A percentile compares a stretch with the other conserved stretches of the same genome.
These are phyloP conservation scores for Nasonia oneida DNA, from an alignment of 2,888 invertebrate genomes.

Conservation along the genomic window DNA sequence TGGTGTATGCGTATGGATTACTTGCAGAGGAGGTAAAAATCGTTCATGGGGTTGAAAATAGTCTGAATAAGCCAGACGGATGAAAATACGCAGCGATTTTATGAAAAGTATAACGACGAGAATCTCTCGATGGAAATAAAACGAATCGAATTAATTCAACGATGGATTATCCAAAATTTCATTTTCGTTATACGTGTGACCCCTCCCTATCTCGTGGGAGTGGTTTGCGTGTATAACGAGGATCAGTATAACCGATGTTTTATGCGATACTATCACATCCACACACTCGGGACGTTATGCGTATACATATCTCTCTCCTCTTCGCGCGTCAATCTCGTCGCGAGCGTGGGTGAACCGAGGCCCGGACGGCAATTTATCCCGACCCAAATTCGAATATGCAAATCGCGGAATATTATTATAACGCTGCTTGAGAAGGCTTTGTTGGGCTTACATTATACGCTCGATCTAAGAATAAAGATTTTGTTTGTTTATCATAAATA, in stretches of 20 bases:
- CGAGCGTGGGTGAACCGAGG: not conserved
- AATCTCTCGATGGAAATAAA: too few relatives aligned
- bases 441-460: conserved; percentile 39
- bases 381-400: conserved; percentile 57
- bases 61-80: too few relatives aligned
- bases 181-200: too few relatives aligned
- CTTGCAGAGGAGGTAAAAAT: not conserved
- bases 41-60: not conserved
- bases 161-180: not conserved
- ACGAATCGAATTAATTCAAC: not conserved
- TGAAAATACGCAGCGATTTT: too few relatives aligned
- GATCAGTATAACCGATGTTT: conserved; percentile 34
- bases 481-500: conserved; percentile 55
- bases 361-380: conserved; percentile 35
- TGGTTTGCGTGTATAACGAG: conserved; percentile 25
- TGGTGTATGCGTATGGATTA: too few relatives aligned
- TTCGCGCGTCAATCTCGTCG: not conserved
- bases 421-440: conserved; percentile 27
- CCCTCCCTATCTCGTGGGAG: conserved; percentile 39
- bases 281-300: not conserved
- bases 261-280: conserved; percentile 46
- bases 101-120: too few relatives aligned
- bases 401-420: conserved; percentile 52
- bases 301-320: not conserved
- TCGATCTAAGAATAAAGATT: conserved; percentile 23